Evolutionary conservation across 2,888 invertebrate species (phyloP).

Genomic region (Galeopsomyia nigrocyanea): DNA sequence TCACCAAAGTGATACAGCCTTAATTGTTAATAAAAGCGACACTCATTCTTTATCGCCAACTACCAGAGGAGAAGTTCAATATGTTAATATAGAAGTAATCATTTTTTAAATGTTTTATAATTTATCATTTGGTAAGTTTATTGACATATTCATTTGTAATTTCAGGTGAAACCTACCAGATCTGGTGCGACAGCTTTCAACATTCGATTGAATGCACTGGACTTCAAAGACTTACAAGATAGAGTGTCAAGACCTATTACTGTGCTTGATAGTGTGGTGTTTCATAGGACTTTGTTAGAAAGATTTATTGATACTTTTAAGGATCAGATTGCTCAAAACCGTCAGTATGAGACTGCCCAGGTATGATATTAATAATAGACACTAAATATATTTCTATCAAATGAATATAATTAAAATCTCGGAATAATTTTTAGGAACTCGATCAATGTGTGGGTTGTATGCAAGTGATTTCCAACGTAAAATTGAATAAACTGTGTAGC

Average conservation of each 20-base stretch:
- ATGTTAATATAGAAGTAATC: slow-evolving; percentile 80
- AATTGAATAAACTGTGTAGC: slow-evolving; percentile 80
- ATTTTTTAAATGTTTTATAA: not conserved
- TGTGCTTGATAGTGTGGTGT: slow-evolving; percentile 78
- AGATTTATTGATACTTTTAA: slow-evolving; percentile 88
- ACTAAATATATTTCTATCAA: not conserved
- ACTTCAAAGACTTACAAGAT: slow-evolving; percentile 83
- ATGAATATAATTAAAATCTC: slow-evolving; percentile 13
- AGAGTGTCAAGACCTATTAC: slow-evolving; percentile 78
- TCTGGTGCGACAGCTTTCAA: slow-evolving; percentile 74
- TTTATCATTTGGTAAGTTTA: not conserved
- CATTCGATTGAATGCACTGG: slow-evolving; percentile 82
- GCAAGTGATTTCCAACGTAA: slow-evolving; percentile 83
- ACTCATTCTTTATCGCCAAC: slow-evolving; percentile 78
- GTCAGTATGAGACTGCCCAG: slow-evolving; percentile 73
- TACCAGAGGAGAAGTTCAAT: slow-evolving; percentile 81
- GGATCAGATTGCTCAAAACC: slow-evolving; percentile 80
- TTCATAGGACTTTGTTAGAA: slow-evolving; percentile 85
- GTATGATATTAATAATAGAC: slow-evolving; percentile 61
- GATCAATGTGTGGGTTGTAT: slow-evolving; percentile 93
- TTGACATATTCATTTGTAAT: not conserved
- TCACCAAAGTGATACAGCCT: slow-evolving; percentile 83
- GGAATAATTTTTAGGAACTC: slow-evolving; percentile 72
- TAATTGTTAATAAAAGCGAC: slow-evolving; percentile 83
- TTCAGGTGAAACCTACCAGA: slow-evolving; percentile 75